Percentiles rank a stretch among this genome's conserved stretches.
phyloP scores from a whole-genome alignment of 2,113 vertebrate genomes.

The Colinus virginianus region DNA sequence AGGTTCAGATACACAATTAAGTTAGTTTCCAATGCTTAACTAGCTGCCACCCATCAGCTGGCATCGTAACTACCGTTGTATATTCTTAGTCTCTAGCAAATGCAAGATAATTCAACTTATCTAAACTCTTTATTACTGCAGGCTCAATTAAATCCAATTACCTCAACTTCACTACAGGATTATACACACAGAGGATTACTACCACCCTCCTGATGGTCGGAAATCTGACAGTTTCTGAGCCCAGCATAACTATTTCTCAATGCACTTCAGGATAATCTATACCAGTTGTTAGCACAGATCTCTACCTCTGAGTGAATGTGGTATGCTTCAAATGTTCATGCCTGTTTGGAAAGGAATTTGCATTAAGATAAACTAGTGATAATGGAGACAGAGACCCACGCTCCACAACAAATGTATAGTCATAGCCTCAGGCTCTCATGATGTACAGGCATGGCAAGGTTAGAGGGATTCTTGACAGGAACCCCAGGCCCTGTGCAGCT shows the following conservation, averaged over 20 bases:
- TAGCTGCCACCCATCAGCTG: neutral
- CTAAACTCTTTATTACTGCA: slow-evolving; percentile 17
- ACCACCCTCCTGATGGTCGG: neutral
- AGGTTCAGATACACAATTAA: neutral
- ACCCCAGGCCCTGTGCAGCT: neutral
- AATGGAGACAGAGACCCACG: neutral
- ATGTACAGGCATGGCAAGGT: neutral
- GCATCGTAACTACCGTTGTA: neutral
- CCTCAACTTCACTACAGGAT: slow-evolving; percentile 26
- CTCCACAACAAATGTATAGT: neutral
- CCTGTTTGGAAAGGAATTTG: neutral
- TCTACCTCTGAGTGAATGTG: neutral
- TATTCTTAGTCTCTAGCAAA: slow-evolving; percentile 5
- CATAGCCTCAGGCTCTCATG: neutral
- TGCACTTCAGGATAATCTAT: neutral
- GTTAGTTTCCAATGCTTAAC: neutral
- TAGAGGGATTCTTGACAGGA: neutral
- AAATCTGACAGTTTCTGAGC: slow-evolving; percentile 1
- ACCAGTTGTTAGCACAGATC: neutral
- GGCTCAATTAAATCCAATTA: slow-evolving; percentile 61
- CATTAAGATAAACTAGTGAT: neutral
- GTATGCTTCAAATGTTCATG: neutral
- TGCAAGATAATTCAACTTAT: slow-evolving; percentile 46
- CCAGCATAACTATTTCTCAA: neutral
- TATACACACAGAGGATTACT: neutral